phyloP scores from a whole-genome alignment of 1,140 invertebrate species.

The Temnothorax nylanderi region DNA sequence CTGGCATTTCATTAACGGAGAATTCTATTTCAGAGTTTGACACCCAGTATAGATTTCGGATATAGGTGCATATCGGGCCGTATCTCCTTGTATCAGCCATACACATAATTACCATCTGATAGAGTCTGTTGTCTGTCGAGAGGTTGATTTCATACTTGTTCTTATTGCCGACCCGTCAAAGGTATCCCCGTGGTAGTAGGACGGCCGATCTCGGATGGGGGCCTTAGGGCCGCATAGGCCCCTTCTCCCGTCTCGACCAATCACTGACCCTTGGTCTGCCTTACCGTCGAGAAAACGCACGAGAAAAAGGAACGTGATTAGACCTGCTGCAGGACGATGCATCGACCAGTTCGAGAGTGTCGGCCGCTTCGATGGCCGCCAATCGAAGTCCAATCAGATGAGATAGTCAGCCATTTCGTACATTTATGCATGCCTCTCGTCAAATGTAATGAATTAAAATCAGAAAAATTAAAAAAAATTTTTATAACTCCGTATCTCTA shows the following conservation, averaged over 20 bases:
- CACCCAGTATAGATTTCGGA: slow-evolving; percentile 83
- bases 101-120: slow-evolving; percentile 86
- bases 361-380: slow-evolving; percentile 81
- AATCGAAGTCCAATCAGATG: slow-evolving; percentile 71
- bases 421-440: background rate
- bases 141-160: slow-evolving; percentile 85
- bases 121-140: slow-evolving; percentile 85
- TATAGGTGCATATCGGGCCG: slow-evolving; percentile 83
- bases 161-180: slow-evolving; percentile 84
- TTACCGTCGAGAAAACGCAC: slow-evolving; percentile 70
- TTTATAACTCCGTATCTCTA: background rate
- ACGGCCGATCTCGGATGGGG: slow-evolving; percentile 81
- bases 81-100: slow-evolving; percentile 83
- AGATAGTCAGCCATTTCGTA: slow-evolving; percentile 20
- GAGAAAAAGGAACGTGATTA: slow-evolving; percentile 70
- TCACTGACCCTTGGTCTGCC: slow-evolving; percentile 79
- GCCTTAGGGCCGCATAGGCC: slow-evolving; percentile 82
- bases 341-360: slow-evolving; percentile 63
- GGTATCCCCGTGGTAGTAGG: slow-evolving; percentile 83
- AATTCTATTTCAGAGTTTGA: slow-evolving; percentile 62
- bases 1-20: slow-evolving; percentile 12
- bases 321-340: slow-evolving; percentile 69
- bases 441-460: background rate
- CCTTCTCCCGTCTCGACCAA: slow-evolving; percentile 81
- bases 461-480: background rate